Evolutionary conservation across 2,113 vertebrate genomes (phyloP).

Genomic region (Nibea coibor): DNA sequence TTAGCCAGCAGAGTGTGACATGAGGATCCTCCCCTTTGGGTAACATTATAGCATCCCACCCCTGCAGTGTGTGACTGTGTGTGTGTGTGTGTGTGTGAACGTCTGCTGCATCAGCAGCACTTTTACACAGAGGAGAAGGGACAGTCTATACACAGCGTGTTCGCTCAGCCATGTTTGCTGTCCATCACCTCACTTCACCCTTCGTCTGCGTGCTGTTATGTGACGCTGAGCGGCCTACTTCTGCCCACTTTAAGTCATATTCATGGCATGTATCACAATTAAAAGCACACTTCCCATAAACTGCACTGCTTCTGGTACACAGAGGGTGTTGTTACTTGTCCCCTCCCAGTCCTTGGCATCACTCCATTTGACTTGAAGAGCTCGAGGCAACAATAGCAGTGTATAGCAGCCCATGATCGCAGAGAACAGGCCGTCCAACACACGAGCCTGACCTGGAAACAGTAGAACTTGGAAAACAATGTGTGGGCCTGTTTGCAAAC

Average conservation of each 20-base stretch:
- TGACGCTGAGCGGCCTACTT: background rate
- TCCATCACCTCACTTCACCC: slow-evolving; percentile 28
- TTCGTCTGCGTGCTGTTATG: background rate
- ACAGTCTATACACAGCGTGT: slow-evolving; percentile 25
- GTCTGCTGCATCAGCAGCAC: slow-evolving; percentile 63
- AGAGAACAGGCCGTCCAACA: background rate
- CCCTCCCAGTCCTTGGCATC: slow-evolving; percentile 22
- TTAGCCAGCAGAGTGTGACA: slow-evolving; percentile 59
- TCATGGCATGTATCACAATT: background rate
- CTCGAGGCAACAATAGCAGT: slow-evolving; percentile 12
- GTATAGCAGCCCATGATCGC: background rate
- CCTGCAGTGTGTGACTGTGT: slow-evolving; percentile 38
- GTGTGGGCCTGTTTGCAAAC: background rate
- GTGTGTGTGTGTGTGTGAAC: background rate
- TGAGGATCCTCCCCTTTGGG: slow-evolving; percentile 55
- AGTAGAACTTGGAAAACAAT: background rate
- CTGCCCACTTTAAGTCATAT: background rate
- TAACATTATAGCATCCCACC: slow-evolving; percentile 47
- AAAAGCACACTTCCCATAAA: slow-evolving; percentile 3
- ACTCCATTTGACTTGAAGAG: slow-evolving; percentile 27
- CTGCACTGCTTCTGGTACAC: background rate
- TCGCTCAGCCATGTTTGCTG: slow-evolving; percentile 15
- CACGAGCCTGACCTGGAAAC: background rate
- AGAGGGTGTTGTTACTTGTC: slow-evolving; percentile 21
- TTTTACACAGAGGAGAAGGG: slow-evolving; percentile 43